Base-by-base conservation (phyloP, 2,888 invertebrate genomes). In the Mactromeris polynyma region DNA sequence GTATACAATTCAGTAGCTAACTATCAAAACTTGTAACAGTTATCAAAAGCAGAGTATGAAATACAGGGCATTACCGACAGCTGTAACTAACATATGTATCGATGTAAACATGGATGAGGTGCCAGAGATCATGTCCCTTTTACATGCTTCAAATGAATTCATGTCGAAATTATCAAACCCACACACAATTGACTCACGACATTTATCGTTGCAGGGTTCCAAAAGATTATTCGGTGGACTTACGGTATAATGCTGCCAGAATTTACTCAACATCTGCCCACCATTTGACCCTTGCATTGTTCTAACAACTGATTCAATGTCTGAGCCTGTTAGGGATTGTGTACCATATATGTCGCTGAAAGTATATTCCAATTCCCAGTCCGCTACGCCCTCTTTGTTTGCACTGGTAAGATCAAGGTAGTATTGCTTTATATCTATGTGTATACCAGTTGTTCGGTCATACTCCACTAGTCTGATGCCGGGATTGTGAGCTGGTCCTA, bases 381-480 rank as follows among this genome's bases (percentile, higher is more conserved):
- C 98, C 2, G 98, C 97, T 90, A 98, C 98, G n/a, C 98, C 97
- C 90, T 97, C 97, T 64, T 95, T 95, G 94, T 97, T 97, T 92
- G 97, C 97, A 26, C 97, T 97, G 0, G 95, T 96, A 95, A 99
- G 97, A 97, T 99, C 98, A 96, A 99, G 97, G 97, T 98, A 99
- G 97, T 98, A 99, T 97, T 99, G 99, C 26, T 98, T 98, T 97
- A 98, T 98, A 97, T 99, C 98, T 96, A 98, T 97, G 90, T 98
- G 98, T 98, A 98, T 97, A 21, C 95, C 95, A 3, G 94, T 94
- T 0, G 84, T 83, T 92, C 98, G 98, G 97, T 99, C 98, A 96
- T 98, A 99, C 97, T 98, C 98, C 97, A 99, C 98, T 77, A 99
- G 98, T 91, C 99, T 97, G 90, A 99, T 97, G 64, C 98, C 98